Base-by-base conservation (phyloP, 2,888 invertebrate species). In the Mythimna ferrago region DNA sequence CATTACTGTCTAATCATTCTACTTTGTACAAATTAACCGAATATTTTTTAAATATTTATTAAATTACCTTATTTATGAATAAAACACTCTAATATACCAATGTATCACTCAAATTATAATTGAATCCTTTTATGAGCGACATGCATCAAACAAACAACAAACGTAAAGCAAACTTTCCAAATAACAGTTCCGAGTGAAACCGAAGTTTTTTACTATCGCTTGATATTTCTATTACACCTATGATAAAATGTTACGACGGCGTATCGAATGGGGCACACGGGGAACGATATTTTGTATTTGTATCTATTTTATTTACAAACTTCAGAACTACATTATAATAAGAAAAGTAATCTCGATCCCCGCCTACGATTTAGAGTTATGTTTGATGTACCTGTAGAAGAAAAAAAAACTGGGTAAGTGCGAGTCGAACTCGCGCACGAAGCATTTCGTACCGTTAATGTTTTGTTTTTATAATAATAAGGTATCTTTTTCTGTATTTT, bases 221-320 rank as follows among this genome's bases (percentile, higher is more conserved):
- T 90, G 91, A 91, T 93, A 93, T 94, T 93, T 93, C 91, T 91
- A 94, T 94, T 95, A 94, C 95, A 95, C 95, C 94, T 96, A 95
- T 95, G 96, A 96, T 95, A 92, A 93, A 94, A 95, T 95, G 94
- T 95, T 92, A 94, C 89, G 93, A 92, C 89, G 82, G 88, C 89
- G 87, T 87, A 82, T 85, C 83, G 86, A 87, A 87, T 83, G 83
- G 76, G 67, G 82, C 85, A 85, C 90, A 89, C 90, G 89, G 91
- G 91, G 90, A 88, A 83, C 82, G 85, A 92, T 93, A 93, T 94
- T 94, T 93, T 94, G 92, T 94, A 92, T 94, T 93, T 94, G 93
- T 94, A 93, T 93, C 89, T 91, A 91, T 93, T 95, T 95, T 96
- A 96, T 96, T 94, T 93, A 92, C 91, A 94, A 96, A 96, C 91